phyloP scores from a whole-genome alignment of 64 coral and sea anemone genomes.

The Montipora sp. region DNA sequence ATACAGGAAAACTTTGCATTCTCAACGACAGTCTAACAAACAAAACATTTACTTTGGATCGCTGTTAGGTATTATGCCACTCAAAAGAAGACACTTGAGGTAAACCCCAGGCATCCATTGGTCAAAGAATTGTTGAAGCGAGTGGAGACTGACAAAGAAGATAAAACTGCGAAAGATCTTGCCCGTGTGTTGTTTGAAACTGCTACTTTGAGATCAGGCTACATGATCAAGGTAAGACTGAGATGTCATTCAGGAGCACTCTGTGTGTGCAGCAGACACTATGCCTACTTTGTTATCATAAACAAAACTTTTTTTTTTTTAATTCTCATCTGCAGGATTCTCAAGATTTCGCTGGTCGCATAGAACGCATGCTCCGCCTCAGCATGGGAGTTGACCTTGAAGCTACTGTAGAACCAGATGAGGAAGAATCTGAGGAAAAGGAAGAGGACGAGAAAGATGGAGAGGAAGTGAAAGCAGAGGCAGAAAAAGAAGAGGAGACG shows the following conservation, averaged over 20 bases:
- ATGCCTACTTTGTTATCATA: too few species aligned
- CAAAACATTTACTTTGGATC: neutral
- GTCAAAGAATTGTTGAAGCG: constrained; percentile 90
- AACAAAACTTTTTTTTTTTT: too few species aligned
- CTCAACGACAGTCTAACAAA: too few species aligned
- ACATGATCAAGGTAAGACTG: constrained; percentile 77
- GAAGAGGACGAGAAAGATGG: constrained; percentile 88
- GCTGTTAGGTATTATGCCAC: constrained; percentile 83
- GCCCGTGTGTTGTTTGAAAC: constrained; percentile 90
- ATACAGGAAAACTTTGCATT: too few species aligned
- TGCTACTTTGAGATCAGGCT: constrained; percentile 93
- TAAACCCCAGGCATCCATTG: constrained; percentile 96
- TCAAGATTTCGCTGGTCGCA: constrained; percentile 86
- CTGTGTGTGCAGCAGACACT: neutral
- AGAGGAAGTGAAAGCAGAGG: constrained; percentile 76
- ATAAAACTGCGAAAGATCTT: constrained; percentile 94
- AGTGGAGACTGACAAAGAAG: constrained; percentile 88
- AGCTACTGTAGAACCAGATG: constrained; percentile 85
- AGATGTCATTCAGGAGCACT: neutral
- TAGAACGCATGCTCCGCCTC: constrained; percentile 93
- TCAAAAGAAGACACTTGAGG: constrained; percentile 90
- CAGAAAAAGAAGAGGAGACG: constrained; percentile 63
- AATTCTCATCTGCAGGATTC: constrained; percentile 59
- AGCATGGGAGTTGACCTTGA: constrained; percentile 93
- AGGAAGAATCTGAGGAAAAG: constrained; percentile 83